Base-by-base conservation (phyloP, 2,888 invertebrate species). In the Latrodectus hesperus region DNA sequence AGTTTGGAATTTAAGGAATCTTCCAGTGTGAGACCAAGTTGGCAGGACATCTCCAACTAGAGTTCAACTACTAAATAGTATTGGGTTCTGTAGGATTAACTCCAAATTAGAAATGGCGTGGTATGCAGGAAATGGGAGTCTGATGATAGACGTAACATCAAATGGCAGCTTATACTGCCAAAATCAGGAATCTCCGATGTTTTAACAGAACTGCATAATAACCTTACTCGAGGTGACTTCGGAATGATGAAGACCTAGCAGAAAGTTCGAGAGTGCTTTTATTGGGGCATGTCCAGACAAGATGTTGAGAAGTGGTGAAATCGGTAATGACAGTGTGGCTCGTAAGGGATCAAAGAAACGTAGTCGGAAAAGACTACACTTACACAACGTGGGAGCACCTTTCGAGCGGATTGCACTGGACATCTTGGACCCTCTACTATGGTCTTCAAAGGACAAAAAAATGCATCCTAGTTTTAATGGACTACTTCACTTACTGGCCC, bases 381-480 rank as follows among this genome's bases (percentile, higher is more conserved):
- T n/a, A 9, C 22, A 38, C 16, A 78, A 68, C 3, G 67, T 77
- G 1, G 78, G 78, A 55, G 68, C 68, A 14, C 68, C 68, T 11
- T 68, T 78, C n/a, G 53, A 78, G n/a, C 38, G 68, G n/a, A 67
- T 78, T 16, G 78, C 68, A 17, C 17, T 78, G 17, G 78, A 68
- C 68, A 78, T 78, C n/a, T 22, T 78, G 17, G 49, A 68, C 26
- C 78, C 60, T n/a, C 26, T 78, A 22, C 78, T 68, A 12, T 12
- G 22, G 22, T 65, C 53, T 68, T 5, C 53, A 12, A 22, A 12
- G 16, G 51, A n/a, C 12, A 78, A 78, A 17, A 22, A 78, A 71
- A 52, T 78, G 68, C 74, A 68, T 78, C 51, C n/a, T 67, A 12
- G 68, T 51, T 9, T 22, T 55, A 9, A 78, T 78, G 5, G 68